Evolutionary conservation across 1,140 invertebrate species (phyloP).

Genomic region (Thrips palmi): DNA sequence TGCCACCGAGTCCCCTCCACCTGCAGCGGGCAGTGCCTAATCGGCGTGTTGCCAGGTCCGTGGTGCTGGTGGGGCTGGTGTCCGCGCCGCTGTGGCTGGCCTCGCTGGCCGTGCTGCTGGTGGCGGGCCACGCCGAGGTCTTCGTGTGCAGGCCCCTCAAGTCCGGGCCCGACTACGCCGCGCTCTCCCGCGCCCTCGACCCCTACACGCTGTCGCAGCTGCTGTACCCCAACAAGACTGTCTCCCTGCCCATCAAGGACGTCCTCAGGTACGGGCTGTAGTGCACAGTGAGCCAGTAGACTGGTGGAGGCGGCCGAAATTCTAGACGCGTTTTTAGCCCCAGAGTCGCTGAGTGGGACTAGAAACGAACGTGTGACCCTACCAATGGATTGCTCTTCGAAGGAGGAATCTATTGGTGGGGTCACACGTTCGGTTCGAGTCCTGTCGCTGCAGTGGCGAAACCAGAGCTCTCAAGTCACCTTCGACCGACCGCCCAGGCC

Average conservation of each 20-base stretch:
- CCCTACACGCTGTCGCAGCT: slow-evolving; percentile 33
- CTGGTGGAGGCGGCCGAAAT: too few relatives aligned
- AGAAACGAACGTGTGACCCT: too few relatives aligned
- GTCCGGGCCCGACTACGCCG: slow-evolving; percentile 32
- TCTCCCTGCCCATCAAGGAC: slow-evolving; percentile 17
- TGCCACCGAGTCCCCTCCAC: slow-evolving; percentile 1
- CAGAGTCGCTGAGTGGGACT: too few relatives aligned
- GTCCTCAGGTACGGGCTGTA: slow-evolving; percentile 23
- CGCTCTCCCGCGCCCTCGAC: slow-evolving; percentile 36
- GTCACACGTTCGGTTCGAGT: too few relatives aligned
- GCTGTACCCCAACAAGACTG: slow-evolving; percentile 18
- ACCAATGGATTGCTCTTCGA: too few relatives aligned
- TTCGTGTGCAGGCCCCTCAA: slow-evolving; percentile 42
- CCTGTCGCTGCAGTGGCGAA: not conserved
- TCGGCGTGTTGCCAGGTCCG: slow-evolving; percentile 6
- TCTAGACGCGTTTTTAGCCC: too few relatives aligned
- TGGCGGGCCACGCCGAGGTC: slow-evolving; percentile 19
- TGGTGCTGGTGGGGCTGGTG: slow-evolving; percentile 13
- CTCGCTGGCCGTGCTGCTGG: slow-evolving; percentile 14
- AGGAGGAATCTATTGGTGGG: too few relatives aligned
- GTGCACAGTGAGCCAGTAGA: too few relatives aligned
- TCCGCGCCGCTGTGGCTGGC: slow-evolving; percentile 16
- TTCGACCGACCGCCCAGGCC: not conserved
- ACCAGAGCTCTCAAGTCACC: not conserved
- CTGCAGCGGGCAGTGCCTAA: slow-evolving; percentile 3